These are phyloP conservation scores for Hirtodrosophila duncani DNA, from an alignment of 2,888 invertebrate genomes.

Conservation along the genomic window DNA sequence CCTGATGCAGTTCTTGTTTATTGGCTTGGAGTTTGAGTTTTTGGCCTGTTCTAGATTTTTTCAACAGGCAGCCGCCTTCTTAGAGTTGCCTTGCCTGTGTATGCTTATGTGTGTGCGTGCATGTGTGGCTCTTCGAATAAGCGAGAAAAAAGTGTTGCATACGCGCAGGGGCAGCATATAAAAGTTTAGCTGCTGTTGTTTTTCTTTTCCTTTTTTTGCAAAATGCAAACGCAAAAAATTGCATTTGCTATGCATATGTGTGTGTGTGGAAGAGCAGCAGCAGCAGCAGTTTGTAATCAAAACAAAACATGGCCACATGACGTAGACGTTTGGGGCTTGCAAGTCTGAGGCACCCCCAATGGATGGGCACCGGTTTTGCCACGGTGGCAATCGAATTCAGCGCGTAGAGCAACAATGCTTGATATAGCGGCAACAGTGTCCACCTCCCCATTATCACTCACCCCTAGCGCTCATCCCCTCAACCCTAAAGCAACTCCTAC, in stretches of 20 bases:
- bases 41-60: too few species aligned
- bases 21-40: too few species aligned
- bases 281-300: constrained; percentile 52
- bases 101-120: not conserved
- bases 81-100: constrained; percentile 29
- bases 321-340: constrained; percentile 21
- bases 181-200: constrained; percentile 40
- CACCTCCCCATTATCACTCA: constrained; percentile 4
- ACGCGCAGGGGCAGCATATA: constrained; percentile 49
- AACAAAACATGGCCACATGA: constrained; percentile 62
- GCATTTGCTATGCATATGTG: constrained; percentile 42
- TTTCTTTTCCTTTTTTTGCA: constrained; percentile 19
- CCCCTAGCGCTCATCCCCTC: constrained; percentile 2
- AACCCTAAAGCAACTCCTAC: not conserved
- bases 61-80: too few species aligned
- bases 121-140: constrained; percentile 2
- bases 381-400: constrained; percentile 52
- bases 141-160: constrained; percentile 45
- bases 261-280: constrained; percentile 17
- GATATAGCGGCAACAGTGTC: constrained; percentile 53
- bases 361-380: not conserved
- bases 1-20: too few species aligned
- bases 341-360: not conserved
- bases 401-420: constrained; percentile 44
- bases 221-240: constrained; percentile 71